Conservation (phyloP, 2,113 vertebrate species). For the Myodes glareolus region DNA sequence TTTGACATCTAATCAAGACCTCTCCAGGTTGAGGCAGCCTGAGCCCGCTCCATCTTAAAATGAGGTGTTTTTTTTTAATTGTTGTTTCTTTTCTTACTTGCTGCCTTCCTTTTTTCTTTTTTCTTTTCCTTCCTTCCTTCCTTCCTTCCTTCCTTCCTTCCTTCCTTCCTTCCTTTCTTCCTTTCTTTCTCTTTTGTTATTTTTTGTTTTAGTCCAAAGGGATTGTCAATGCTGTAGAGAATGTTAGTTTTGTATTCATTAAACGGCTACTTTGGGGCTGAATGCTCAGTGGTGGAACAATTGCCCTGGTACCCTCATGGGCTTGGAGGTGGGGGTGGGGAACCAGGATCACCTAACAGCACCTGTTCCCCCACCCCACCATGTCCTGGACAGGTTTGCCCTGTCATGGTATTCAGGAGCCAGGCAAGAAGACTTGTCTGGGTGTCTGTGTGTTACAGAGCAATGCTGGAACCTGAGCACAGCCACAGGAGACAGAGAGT, state of each 20-base stretch:
- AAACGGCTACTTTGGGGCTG: background rate
- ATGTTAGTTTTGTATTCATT: background rate
- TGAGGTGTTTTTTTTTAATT: background rate
- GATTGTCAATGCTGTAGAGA: background rate
- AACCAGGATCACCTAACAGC: background rate
- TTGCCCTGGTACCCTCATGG: background rate
- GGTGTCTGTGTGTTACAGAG: background rate
- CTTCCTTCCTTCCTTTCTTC: background rate
- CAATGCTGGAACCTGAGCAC: no score
- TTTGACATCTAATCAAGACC: constrained; percentile 19
- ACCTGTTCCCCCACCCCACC: background rate
- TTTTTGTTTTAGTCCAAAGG: background rate
- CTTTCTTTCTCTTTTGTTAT: background rate
- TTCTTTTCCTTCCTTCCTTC: no score
- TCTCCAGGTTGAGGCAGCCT: background rate
- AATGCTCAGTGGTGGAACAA: no score
- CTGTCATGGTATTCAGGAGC: background rate
- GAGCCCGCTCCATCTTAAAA: background rate
- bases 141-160: rapidly evolving
- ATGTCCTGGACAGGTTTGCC: background rate
- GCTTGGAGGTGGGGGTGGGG: background rate
- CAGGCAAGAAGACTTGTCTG: background rate
- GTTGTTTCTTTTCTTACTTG: background rate
- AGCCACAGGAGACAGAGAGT: rapidly evolving
- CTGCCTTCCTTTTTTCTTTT: background rate